Evolutionary conservation across 2,797 vertebrate genomes (phyloP).

Genomic region (Sebastiscus albofasciatus): DNA sequence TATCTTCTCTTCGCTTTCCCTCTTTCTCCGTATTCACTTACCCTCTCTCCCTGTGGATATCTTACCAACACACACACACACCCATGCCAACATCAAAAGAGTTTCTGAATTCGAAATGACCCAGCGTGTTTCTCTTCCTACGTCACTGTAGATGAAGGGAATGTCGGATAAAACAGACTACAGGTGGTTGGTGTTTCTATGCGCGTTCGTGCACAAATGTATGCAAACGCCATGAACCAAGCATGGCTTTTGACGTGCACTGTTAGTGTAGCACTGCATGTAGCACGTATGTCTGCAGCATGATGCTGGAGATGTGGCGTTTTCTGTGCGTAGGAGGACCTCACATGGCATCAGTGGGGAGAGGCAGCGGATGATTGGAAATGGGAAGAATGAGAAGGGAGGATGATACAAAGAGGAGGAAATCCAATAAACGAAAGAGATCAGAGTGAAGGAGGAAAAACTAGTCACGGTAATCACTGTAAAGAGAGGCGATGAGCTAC

Average conservation of each 20-base stretch:
- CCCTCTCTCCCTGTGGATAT: background rate
- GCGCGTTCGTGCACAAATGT: background rate
- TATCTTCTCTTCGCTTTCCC: conserved; percentile 3
- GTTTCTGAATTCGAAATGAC: conserved; percentile 38
- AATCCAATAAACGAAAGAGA: conserved; percentile 25
- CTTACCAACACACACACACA: background rate
- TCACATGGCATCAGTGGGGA: conserved; percentile 73
- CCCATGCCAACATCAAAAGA: conserved; percentile 24
- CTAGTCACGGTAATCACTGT: background rate
- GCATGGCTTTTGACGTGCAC: background rate
- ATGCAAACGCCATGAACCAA: background rate
- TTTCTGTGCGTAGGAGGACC: conserved; percentile 76
- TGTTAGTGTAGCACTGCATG: background rate
- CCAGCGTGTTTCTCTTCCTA: conserved; percentile 34
- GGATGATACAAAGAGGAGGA: conserved; percentile 23
- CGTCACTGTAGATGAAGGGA: conserved; percentile 37
- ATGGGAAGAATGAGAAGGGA: conserved; percentile 5
- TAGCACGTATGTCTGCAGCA: conserved; percentile 45
- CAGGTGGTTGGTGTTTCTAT: conserved; percentile 57
- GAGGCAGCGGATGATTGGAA: conserved; percentile 57
- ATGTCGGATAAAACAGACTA: conserved; percentile 44
- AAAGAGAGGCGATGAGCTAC: conserved; percentile 13
- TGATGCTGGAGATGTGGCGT: conserved; percentile 55
- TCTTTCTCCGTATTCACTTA: background rate
- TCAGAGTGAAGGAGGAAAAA: background rate